Evolutionary conservation across 2,888 invertebrate species (phyloP).

Genomic region (Portevinia maculata): DNA sequence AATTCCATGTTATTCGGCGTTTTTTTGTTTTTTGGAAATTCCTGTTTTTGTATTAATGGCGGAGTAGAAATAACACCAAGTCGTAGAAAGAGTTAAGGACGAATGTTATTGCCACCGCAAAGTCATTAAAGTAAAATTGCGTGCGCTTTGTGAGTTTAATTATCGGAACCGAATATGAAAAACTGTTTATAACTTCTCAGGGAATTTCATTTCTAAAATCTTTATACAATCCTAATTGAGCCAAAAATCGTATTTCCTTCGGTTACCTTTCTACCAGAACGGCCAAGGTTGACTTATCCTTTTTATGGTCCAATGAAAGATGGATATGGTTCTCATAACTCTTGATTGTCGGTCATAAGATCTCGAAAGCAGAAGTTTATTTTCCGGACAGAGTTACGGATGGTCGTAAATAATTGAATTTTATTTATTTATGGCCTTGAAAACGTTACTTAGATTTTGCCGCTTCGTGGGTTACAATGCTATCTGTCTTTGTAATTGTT

Average conservation of each 20-base stretch:
- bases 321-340: slow-evolving; percentile 6
- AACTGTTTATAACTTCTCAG: slow-evolving; percentile 22
- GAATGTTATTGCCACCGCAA: slow-evolving; percentile 14
- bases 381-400: not conserved
- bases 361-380: not conserved
- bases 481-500: slow-evolving; percentile 28
- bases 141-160: slow-evolving; percentile 47
- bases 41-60: slow-evolving; percentile 24
- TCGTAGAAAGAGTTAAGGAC: slow-evolving; percentile 3
- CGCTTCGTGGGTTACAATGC: slow-evolving; percentile 23
- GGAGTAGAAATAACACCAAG: slow-evolving; percentile 36
- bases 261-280: not conserved
- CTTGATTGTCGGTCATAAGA: slow-evolving; percentile 3
- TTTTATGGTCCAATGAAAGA: not conserved
- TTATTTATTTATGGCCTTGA: slow-evolving; percentile 36
- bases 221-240: not conserved
- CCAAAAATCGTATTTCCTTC: not conserved
- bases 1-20: slow-evolving; percentile 36
- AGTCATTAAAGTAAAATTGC: slow-evolving; percentile 55
- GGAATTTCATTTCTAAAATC: slow-evolving; percentile 10
- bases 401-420: slow-evolving; percentile 29
- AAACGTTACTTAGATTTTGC: slow-evolving; percentile 3
- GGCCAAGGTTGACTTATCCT: not conserved
- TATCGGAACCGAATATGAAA: slow-evolving; percentile 41
- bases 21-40: slow-evolving; percentile 2